Percentiles rank a stretch among this genome's conserved stretches.
These are phyloP conservation scores for Hydra vulgaris DNA, from an alignment of 30 jellyfish, hydroid and myxozoan species.

Conservation along the genomic window DNA sequence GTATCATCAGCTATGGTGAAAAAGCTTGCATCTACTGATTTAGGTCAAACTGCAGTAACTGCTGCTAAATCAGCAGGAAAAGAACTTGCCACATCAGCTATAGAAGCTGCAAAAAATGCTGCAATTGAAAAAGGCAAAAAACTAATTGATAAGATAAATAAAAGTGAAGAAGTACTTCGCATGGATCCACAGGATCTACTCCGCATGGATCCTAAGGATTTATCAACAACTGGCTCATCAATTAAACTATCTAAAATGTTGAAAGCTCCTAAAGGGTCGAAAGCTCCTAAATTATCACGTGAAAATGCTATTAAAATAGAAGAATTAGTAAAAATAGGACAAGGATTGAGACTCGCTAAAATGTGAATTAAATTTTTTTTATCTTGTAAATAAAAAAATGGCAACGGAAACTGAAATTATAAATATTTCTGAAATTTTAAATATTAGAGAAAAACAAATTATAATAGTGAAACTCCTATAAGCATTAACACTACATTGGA, in stretches of 20 bases:
- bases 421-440: background rate
- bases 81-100: background rate
- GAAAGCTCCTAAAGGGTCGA: no score
- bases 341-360: background rate
- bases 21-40: background rate
- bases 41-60: background rate
- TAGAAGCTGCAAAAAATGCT: background rate
- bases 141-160: background rate
- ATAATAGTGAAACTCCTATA: background rate
- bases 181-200: no score
- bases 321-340: background rate
- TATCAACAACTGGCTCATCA: no score
- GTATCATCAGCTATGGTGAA: background rate
- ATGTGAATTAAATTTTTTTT: background rate
- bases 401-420: no score
- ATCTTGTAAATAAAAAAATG: no score
- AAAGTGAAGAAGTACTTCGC: no score
- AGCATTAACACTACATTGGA: background rate
- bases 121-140: background rate
- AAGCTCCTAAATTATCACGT: no score
- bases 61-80: background rate
- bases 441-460: background rate
- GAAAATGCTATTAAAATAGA: no score
- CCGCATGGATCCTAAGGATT: no score
- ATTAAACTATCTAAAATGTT: no score